Percentiles rank a stretch among this genome's conserved stretches.
These are phyloP conservation scores for Etheostoma spectabile DNA, from an alignment of 2,113 vertebrate genomes.

Conservation along the genomic window DNA sequence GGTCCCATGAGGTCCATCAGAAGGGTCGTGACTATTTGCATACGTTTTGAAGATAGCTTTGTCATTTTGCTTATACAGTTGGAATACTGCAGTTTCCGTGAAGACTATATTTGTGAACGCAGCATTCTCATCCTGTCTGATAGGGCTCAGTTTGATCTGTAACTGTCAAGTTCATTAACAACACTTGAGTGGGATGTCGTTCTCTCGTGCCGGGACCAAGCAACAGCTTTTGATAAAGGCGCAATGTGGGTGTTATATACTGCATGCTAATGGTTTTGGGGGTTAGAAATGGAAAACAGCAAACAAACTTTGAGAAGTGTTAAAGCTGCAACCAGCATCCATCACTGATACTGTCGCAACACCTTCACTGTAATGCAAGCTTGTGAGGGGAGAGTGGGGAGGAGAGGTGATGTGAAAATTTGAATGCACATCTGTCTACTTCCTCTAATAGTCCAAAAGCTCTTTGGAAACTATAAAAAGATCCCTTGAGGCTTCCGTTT, in stretches of 20 bases:
- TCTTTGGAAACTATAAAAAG: conserved; percentile 40
- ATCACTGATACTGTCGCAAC: conserved; percentile 46
- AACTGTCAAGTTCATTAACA: conserved; percentile 54
- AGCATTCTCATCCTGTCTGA: conserved; percentile 27
- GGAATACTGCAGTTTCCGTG: conserved; percentile 16
- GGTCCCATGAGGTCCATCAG: too few relatives aligned
- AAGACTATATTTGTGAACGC: conserved; percentile 21
- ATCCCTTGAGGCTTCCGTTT: conserved; percentile 14
- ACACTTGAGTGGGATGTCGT: conserved; percentile 34
- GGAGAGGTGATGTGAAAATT: conserved; percentile 38
- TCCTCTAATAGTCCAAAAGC: conserved; percentile 41
- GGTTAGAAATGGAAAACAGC: background rate
- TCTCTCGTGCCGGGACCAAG: conserved; percentile 50
- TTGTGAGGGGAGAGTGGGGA: conserved; percentile 20
- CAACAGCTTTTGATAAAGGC: conserved; percentile 61
- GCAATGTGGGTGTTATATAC: conserved; percentile 58
- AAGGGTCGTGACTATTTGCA: too few relatives aligned
- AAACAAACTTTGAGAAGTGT: conserved; percentile 52
- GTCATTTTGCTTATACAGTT: background rate
- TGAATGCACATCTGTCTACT: conserved; percentile 28
- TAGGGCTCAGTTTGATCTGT: conserved; percentile 36
- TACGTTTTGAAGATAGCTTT: background rate
- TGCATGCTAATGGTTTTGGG: conserved; percentile 57
- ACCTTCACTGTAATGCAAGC: conserved; percentile 32
- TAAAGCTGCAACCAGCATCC: conserved; percentile 38